phyloP scores from a whole-genome alignment of 2,888 invertebrate species.

The Aleiodes testaceus region DNA sequence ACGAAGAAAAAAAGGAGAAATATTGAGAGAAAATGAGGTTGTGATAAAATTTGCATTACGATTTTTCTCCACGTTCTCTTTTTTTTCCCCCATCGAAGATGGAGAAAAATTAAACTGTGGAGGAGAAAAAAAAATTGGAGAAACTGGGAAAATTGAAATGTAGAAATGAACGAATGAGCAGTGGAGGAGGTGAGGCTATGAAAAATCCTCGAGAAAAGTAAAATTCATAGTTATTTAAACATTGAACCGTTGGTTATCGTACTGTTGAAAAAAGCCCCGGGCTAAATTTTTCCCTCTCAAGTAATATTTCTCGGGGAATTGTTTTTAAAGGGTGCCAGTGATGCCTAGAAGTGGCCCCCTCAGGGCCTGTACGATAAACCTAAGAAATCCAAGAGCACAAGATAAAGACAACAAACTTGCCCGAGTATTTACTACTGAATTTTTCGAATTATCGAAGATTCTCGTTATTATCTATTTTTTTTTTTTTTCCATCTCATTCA shows the following conservation, averaged over 20 bases:
- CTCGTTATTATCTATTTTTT: too few species aligned
- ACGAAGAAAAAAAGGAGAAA: background rate
- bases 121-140: slow-evolving; percentile 11
- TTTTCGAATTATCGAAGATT: too few species aligned
- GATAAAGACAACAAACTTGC: too few species aligned
- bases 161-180: slow-evolving; percentile 10
- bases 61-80: background rate
- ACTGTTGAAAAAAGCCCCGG: slow-evolving; percentile 15
- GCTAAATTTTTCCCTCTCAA: slow-evolving; percentile 22
- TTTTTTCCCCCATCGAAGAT: slow-evolving; percentile 17
- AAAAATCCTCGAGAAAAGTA: slow-evolving; percentile 32
- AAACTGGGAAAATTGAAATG: slow-evolving; percentile 9
- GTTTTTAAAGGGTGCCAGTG: slow-evolving; percentile 27
- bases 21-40: slow-evolving; percentile 23
- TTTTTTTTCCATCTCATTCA: too few species aligned
- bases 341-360: background rate
- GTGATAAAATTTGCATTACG: slow-evolving; percentile 29
- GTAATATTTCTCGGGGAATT: slow-evolving; percentile 35
- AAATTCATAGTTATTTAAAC: slow-evolving; percentile 38
- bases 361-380: too few species aligned
- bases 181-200: slow-evolving; percentile 9
- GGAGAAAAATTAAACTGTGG: slow-evolving; percentile 10
- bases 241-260: slow-evolving; percentile 36
- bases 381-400: too few species aligned
- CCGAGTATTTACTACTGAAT: too few species aligned